A percentile compares a stretch with the other conserved stretches of the same genome.
Conservation (phyloP, 2,888 invertebrate genomes). For the Aphidoletes aphidimyza region DNA sequence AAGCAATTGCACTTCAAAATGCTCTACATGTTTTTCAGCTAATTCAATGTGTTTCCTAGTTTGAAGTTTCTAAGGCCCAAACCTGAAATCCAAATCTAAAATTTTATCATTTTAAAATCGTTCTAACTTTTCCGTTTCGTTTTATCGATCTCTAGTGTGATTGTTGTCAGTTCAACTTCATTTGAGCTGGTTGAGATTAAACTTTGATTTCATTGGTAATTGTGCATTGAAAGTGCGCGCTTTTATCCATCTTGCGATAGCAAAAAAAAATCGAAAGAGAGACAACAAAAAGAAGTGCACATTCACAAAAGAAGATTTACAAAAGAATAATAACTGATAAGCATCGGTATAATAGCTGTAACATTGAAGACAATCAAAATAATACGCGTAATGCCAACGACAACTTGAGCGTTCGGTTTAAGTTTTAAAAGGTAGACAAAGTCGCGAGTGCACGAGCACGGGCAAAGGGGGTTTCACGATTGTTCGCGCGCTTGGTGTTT, state of each 20-base stretch:
- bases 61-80: too few species aligned
- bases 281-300: not conserved
- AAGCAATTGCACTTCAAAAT: too few species aligned
- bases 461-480: slow-evolving; percentile 17
- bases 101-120: not conserved
- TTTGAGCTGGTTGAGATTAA: not conserved
- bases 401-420: not conserved
- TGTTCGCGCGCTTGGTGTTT: slow-evolving; percentile 28
- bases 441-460: not conserved
- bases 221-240: slow-evolving; percentile 35
- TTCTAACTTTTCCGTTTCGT: not conserved
- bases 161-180: not conserved
- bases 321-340: slow-evolving; percentile 53
- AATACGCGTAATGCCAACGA: slow-evolving; percentile 27
- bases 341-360: slow-evolving; percentile 43
- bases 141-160: slow-evolving; percentile 21
- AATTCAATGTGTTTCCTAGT: too few species aligned
- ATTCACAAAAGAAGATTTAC: not conserved
- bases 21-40: too few species aligned
- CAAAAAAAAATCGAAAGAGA: not conserved
- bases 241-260: slow-evolving; percentile 3
- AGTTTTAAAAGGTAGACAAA: not conserved
- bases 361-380: slow-evolving; percentile 44
- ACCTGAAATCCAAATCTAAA: too few species aligned
- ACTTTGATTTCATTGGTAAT: not conserved